Evolutionary conservation across 2,113 vertebrate genomes (phyloP).

Genomic region (Carassius auratus): DNA sequence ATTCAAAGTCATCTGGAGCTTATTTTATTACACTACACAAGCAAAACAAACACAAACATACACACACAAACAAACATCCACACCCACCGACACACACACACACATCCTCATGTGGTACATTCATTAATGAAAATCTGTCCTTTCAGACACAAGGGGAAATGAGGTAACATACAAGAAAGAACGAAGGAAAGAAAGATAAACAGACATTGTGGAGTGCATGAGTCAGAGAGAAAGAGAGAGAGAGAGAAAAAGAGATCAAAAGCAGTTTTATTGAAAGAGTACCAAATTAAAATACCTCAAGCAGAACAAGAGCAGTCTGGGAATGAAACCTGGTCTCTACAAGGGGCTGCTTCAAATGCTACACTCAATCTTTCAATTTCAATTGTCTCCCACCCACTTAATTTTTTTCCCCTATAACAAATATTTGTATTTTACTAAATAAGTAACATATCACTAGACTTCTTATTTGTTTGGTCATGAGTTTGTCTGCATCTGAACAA

Average conservation of each 20-base stretch:
- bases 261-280: constrained; percentile 69
- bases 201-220: background rate
- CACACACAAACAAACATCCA: constrained; percentile 50
- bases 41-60: constrained; percentile 53
- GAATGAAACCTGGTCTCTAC: constrained; percentile 54
- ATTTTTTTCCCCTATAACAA: constrained; percentile 43
- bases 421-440: constrained; percentile 12
- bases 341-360: constrained; percentile 20
- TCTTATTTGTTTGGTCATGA: background rate
- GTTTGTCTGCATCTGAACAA: background rate
- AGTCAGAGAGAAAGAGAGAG: constrained; percentile 18
- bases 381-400: constrained; percentile 50
- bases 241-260: constrained; percentile 66
- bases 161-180: background rate
- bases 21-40: constrained; percentile 76
- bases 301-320: constrained; percentile 71
- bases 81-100: constrained; percentile 23
- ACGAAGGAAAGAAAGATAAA: constrained; percentile 9
- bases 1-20: constrained; percentile 78
- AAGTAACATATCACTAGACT: constrained; percentile 17
- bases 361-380: constrained; percentile 48
- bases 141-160: constrained; percentile 3
- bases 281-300: constrained; percentile 76
- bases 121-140: constrained; percentile 14
- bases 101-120: background rate